Evolutionary conservation across 64 coral and sea anemone genomes (phyloP).

Genomic region (Acropora tenuis): DNA sequence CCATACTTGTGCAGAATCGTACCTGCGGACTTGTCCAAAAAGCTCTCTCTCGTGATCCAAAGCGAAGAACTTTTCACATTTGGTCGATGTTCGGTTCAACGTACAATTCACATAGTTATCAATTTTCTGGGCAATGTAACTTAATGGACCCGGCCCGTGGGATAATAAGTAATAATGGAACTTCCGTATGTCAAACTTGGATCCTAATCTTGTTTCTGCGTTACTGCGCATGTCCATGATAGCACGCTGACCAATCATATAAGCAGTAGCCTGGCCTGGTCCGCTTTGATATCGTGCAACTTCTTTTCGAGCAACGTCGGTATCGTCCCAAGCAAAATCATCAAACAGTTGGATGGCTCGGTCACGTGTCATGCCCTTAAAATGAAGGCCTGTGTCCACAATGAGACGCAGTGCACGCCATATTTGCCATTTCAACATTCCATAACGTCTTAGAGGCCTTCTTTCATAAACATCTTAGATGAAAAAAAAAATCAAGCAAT

Average conservation of each 20-base stretch:
- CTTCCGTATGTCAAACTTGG: constrained; percentile 58
- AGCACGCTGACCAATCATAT: constrained; percentile 75
- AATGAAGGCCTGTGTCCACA: constrained; percentile 70
- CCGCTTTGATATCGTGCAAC: constrained; percentile 76
- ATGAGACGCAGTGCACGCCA: constrained; percentile 75
- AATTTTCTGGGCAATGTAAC: constrained; percentile 43
- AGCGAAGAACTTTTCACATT: constrained; percentile 23
- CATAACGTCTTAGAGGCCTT: constrained; percentile 34
- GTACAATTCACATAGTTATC: constrained; percentile 59
- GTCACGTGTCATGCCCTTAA: constrained; percentile 68
- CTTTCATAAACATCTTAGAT: constrained; percentile 45
- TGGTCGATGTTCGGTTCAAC: not conserved
- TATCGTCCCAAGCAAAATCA: constrained; percentile 74
- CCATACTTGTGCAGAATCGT: constrained; percentile 20
- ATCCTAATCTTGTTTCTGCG: constrained; percentile 34
- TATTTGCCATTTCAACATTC: constrained; percentile 79
- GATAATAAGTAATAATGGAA: constrained; percentile 75
- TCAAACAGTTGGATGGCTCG: constrained; percentile 53
- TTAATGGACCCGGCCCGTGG: constrained; percentile 39
- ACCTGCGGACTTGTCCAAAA: not conserved
- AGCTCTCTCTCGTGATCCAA: not conserved
- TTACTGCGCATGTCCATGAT: constrained; percentile 50
- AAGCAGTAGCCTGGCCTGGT: constrained; percentile 65
- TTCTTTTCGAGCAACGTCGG: constrained; percentile 69
- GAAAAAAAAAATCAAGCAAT: not conserved